Evolutionary conservation across 2,113 vertebrate species (phyloP), one percentile per base, ranked within the genome.

Genomic region (Marcusenius ussheri): DNA sequence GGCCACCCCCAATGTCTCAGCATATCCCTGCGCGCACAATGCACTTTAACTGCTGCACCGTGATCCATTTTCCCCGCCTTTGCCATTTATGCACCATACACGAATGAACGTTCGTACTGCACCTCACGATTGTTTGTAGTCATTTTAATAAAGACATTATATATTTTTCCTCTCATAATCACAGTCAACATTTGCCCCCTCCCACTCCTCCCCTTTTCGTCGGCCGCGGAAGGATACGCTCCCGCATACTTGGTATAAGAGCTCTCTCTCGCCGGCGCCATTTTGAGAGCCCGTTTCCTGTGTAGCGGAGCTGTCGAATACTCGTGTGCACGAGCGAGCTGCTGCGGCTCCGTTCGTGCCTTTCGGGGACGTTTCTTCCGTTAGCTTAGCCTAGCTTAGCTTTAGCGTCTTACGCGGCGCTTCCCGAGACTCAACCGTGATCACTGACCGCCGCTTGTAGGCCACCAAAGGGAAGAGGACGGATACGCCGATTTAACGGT

Each of bases 201-300:
- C 35, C 31, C 35, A 80, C 74, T 80, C 74, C 85, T 90, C 96
- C 96, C 86, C 94, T 96, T 95, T 90, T 84, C 80, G 90, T 91
- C 91, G 51, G 93, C 62, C 92, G 96, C 97, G 97, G 96, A 94
- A 95, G 97, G 95, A 97, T 96, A 94, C 95, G 94, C 91, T 88
- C 90, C 90, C 35, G 1, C 88, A 83, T 92, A 93, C 93, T 89
- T 90, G 2, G 90, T 95, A 95, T 96, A 95, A 96, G 94, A 95
- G 49, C 91, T 93, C 92, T 90, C 92, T 92, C 91, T 92, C 89
- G 91, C 87, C 77, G 94, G 47, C 96, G 97, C 97, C 97, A 98
- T 97, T 97, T 98, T 97, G 95, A 96, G 94, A 92, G 93, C 94
- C 91, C 91, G 92, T 93, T 92, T 90, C 92, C 90, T 92, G 89